Conservation (phyloP, 1,140 invertebrate genomes). For the Saccostrea glomerata region DNA sequence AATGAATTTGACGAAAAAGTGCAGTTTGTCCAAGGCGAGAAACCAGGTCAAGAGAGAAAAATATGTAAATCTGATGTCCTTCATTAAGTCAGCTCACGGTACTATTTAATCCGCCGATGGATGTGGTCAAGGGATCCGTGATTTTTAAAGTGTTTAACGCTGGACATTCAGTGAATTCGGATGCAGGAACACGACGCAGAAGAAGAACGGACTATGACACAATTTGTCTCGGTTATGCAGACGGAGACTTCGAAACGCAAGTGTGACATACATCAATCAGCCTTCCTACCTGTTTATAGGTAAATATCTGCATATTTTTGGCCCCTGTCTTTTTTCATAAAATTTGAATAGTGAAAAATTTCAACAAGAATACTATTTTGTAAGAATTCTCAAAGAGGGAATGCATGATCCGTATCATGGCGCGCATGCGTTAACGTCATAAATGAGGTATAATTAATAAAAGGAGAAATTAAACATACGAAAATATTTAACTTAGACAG, state of each 20-base stretch:
- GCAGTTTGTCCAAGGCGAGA: conserved; percentile 27
- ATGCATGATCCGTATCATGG: neutral
- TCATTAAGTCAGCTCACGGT: conserved; percentile 25
- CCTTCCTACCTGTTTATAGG: neutral
- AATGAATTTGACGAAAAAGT: neutral
- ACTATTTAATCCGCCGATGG: conserved; percentile 16
- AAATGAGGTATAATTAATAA: neutral
- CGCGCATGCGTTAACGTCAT: conserved; percentile 19
- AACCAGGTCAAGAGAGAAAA: conserved; percentile 27
- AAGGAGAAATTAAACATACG: neutral
- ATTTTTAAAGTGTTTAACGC: conserved; percentile 2
- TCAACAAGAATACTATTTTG: neutral
- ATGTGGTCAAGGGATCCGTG: conserved; percentile 5
- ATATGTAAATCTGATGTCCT: conserved; percentile 27
- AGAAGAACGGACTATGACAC: neutral
- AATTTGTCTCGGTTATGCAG: conserved; percentile 18
- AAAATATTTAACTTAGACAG: neutral
- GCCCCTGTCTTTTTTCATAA: neutral
- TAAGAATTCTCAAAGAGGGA: neutral
- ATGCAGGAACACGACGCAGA: neutral
- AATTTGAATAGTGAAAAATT: neutral
- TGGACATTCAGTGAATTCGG: conserved; percentile 25
- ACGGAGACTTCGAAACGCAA: neutral
- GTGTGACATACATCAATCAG: conserved; percentile 2
- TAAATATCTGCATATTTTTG: neutral